Conservation (phyloP, 2,888 invertebrate species). For the Cartodere bifasciata region DNA sequence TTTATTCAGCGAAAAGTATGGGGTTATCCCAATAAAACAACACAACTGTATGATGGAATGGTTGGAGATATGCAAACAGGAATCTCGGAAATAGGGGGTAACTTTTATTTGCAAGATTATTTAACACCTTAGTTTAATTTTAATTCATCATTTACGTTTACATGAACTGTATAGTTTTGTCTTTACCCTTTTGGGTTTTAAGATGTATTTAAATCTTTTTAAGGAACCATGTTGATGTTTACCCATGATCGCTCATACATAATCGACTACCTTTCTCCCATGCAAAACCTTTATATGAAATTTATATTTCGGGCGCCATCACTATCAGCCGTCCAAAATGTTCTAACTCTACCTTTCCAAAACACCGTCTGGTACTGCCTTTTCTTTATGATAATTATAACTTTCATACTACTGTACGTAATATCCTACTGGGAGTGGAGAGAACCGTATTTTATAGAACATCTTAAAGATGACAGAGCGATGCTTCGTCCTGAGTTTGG, state of each 20-base stretch:
- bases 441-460: not conserved
- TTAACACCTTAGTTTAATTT: too few species aligned
- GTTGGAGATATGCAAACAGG: conserved; percentile 42
- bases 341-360: not conserved
- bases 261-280: not conserved
- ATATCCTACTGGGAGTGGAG: conserved; percentile 3
- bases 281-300: not conserved
- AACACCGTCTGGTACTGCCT: not conserved
- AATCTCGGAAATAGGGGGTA: conserved; percentile 46
- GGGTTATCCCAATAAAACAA: conserved; percentile 41
- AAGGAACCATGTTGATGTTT: too few species aligned
- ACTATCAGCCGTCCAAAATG: not conserved
- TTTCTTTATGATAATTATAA: not conserved
- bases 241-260: too few species aligned
- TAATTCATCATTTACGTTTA: too few species aligned
- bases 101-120: conserved; percentile 1
- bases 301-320: not conserved
- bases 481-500: conserved; percentile 8
- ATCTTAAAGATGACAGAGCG: not conserved
- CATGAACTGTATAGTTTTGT: too few species aligned
- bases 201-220: too few species aligned
- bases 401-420: not conserved
- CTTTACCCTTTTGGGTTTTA: too few species aligned
- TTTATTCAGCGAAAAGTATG: conserved; percentile 40
- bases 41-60: conserved; percentile 45